Percentiles rank a stretch among this genome's conserved stretches.
These are phyloP conservation scores for Polyergus mexicanus DNA, from an alignment of 1,140 invertebrate genomes.

Conservation along the genomic window DNA sequence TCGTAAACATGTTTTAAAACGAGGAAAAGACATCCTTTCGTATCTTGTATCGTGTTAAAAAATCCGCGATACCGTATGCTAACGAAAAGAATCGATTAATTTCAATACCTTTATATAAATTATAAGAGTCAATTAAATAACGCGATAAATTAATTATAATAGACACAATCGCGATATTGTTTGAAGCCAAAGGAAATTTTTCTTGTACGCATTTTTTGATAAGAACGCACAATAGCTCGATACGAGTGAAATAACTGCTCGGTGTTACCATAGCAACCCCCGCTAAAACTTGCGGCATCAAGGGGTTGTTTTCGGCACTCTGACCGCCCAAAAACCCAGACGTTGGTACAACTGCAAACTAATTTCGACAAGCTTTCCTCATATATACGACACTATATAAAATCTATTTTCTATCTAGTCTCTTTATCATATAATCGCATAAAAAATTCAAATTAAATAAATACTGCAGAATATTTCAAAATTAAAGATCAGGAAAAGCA, in stretches of 20 bases:
- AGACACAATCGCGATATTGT: neutral
- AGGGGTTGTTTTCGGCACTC: conserved; percentile 19
- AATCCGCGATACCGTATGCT: neutral
- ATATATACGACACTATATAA: neutral
- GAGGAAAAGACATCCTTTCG: neutral
- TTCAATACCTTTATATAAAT: neutral
- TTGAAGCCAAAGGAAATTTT: neutral
- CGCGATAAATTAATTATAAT: conserved; percentile 5
- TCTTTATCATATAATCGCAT: neutral
- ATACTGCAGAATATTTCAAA: neutral
- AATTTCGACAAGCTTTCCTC: conserved; percentile 2
- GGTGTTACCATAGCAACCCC: conserved; percentile 6
- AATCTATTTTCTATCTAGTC: neutral
- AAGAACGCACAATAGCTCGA: neutral
- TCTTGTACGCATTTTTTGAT: neutral
- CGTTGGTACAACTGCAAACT: neutral
- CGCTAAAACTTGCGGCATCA: neutral
- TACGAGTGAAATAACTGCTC: conserved; percentile 18
- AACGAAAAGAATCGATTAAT: neutral
- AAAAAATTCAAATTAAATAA: neutral
- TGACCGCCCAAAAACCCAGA: conserved; percentile 12
- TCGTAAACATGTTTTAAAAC: conserved; percentile 53
- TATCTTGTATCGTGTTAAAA: neutral
- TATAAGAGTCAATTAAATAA: neutral
- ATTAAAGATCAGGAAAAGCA: neutral